Evolutionary conservation across 1,140 invertebrate genomes (phyloP), one percentile per base, ranked within the genome.

Genomic region (Drosophila aff.): DNA sequence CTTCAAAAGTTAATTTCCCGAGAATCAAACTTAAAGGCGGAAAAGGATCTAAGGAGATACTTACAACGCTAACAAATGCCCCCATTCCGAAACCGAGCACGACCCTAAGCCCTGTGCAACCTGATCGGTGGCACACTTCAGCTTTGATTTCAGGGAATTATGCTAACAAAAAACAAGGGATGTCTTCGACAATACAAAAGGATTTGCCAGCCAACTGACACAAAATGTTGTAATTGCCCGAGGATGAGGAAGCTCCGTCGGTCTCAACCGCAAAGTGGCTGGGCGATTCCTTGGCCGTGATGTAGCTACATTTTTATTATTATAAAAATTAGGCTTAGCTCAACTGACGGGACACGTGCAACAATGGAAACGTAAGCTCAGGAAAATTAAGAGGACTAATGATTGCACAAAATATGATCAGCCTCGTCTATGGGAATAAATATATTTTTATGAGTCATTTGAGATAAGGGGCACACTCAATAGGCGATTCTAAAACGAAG

Each of bases 1-100:
- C 68, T 76, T 58, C 57, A 89, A 60, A 91, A 91, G 89, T 91
- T 91, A 91, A 91, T 91, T 91, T 91, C 82, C 89, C 76, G 89
- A 91, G 89, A 91, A 91, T 91, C 89, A 91, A 91, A 76, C 89
- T 82, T 68, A 75, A 89, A 68, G 65, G 81, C 81, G 84, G 84
- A 84, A 78, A 69, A 53, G 83, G 81, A 85, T 90, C 85, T 79
- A 65, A 89, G 66, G 58, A 49, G 38, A 31, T 36, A 40, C 52
- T 23, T 28, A n/a, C 44, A 53, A 21, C 44, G 84, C 77, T 71
- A 80, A 59, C 62, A 49, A 38, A 43, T 31, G 44, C 53, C 55
- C 38, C 58, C 49, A 60, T 53, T 65, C 44, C 9, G 18, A 43
- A 21, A 18, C 33, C 26, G 28, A n/a, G 38, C 61, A 72, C 53